Conservation (phyloP, 2,113 vertebrate species). For the Tamias sibiricus region DNA sequence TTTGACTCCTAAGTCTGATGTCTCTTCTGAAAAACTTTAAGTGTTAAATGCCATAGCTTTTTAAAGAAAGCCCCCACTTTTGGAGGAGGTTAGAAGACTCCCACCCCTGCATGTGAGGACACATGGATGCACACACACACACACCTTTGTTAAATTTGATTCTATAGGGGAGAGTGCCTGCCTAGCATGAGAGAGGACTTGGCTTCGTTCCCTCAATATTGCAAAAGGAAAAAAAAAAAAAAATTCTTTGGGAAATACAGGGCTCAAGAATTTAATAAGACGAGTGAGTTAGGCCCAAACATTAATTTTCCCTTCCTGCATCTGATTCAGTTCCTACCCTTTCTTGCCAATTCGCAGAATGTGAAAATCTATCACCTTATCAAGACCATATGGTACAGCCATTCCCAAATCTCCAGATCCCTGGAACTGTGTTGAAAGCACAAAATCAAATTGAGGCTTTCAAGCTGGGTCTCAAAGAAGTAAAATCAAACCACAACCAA, state of each 20-base stretch:
- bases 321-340: conserved; percentile 28
- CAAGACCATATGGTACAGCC: conserved; percentile 74
- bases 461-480: conserved; percentile 45
- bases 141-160: neutral
- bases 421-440: conserved; percentile 64
- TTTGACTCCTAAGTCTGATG: neutral
- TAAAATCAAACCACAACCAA: conserved; percentile 51
- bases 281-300: conserved; percentile 4
- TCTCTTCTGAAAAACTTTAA: neutral
- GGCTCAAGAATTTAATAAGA: conserved; percentile 1
- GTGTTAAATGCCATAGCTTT: neutral
- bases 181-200: neutral
- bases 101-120: neutral
- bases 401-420: conserved; percentile 57
- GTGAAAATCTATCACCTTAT: conserved; percentile 75
- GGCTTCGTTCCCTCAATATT: neutral
- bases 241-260: neutral
- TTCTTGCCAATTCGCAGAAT: conserved; percentile 64
- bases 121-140: neutral
- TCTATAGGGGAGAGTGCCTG: neutral
- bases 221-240: neutral
- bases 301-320: neutral
- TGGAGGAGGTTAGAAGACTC: neutral
- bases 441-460: conserved; percentile 60
- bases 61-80: neutral